Base-by-base conservation (phyloP, 2,113 vertebrate species). In the Lasiurus cinereus region DNA sequence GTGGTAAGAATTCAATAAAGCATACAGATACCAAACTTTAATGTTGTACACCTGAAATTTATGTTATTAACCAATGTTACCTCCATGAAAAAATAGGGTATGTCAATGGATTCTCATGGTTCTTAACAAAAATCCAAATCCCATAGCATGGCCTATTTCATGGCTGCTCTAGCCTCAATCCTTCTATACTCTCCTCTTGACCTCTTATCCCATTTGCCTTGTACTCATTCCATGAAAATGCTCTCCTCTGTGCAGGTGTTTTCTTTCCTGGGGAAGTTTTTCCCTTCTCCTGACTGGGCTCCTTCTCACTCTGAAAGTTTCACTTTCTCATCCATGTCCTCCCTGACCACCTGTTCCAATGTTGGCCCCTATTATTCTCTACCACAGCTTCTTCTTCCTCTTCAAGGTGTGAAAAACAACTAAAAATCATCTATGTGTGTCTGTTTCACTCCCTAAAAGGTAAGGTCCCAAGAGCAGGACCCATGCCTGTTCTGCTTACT, bases 51-150 rank as follows among this genome's bases (percentile, higher is more conserved):
- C 33, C 36, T 27, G 1, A 62, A 62, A 24, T 29, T 8, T 62
- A 79, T 56, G 54, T 59, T 59, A 43, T 62, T 62, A 43, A 10
- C 8, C 54, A 39, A 82, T 18, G 54, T 62, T 43, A 82, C 14
- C 54, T 62, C 8, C 27, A 62, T 80, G 14, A 33, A 33, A 52
- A 52, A 73, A 46, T 52, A 50, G 72, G 31, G 59, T 62, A 72
- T 21, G 18, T 15, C 73, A 74, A n/a, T 39, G n/a, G n/a, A 92
- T 77, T 88, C 56, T 87, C 18, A 31, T 1, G 8, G 13, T 6
- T 93, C 18, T 62, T 29, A 92, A 50, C 27, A 46, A 82, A 95
- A 50, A 70, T 52, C 33, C 14, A 66, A 94, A 87, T 64, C 70
- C 76, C 52, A 59, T 15, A 31, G 39, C 48, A 50, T 3, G 6